phyloP scores from a whole-genome alignment of 2,113 vertebrate genomes.

The Nyctibius bracteatus region DNA sequence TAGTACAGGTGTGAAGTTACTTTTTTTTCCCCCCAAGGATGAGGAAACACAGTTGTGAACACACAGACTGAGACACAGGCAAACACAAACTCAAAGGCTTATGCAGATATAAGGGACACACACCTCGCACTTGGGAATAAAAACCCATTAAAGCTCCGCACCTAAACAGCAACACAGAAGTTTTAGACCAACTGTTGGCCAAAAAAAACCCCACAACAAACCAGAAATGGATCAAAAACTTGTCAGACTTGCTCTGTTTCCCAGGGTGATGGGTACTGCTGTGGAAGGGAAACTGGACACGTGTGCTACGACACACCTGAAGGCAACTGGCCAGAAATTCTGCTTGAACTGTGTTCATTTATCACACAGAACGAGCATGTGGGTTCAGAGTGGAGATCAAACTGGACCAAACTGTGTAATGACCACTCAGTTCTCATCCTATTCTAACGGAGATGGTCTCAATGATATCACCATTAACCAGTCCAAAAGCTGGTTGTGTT shows the following conservation, averaged over 20 bases:
- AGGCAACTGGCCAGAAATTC: background rate
- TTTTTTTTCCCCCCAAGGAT: background rate
- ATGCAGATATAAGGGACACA: background rate
- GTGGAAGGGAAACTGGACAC: background rate
- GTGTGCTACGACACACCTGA: background rate
- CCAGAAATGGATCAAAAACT: background rate
- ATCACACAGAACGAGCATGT: background rate
- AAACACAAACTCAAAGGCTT: background rate
- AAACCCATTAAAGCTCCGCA: background rate
- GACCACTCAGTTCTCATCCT: background rate
- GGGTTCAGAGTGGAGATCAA: background rate
- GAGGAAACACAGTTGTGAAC: background rate
- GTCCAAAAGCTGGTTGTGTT: background rate
- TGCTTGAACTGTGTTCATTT: background rate
- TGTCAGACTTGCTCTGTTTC: background rate
- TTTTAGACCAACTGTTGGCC: background rate
- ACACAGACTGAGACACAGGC: background rate
- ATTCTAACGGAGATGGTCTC: background rate
- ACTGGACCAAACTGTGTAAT: background rate
- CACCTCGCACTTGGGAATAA: background rate
- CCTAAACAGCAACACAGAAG: background rate
- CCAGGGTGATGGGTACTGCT: background rate
- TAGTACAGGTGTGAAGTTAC: background rate
- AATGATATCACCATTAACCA: accelerated
- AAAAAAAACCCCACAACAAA: too few species aligned